Conservation (phyloP, 2,113 vertebrate species). For the Pungitius pungitius region DNA sequence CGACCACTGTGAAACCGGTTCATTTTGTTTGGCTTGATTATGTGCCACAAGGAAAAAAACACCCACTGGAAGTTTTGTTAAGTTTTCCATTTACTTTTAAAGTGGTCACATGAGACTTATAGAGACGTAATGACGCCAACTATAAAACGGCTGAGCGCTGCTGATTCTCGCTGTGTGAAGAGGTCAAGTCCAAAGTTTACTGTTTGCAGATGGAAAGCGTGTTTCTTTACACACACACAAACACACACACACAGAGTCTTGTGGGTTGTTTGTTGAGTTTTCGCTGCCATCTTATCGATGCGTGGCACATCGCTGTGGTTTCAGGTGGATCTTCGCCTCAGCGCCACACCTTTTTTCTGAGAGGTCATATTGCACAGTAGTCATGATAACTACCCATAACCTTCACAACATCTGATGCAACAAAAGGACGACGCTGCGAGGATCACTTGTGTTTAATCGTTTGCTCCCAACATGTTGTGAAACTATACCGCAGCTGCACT, state of each 20-base stretch:
- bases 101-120: too few species aligned
- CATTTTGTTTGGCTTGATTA: too few species aligned
- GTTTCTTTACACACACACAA: background rate
- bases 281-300: background rate
- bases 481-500: too few species aligned
- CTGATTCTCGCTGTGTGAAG: background rate
- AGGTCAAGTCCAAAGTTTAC: conserved; percentile 24
- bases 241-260: conserved; percentile 4
- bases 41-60: too few species aligned
- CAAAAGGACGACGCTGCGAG: background rate
- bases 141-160: background rate
- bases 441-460: too few species aligned
- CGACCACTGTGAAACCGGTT: too few species aligned
- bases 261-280: conserved; percentile 1
- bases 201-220: conserved; percentile 45
- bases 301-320: background rate
- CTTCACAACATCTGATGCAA: background rate
- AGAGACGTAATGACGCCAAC: too few species aligned
- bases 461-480: too few species aligned
- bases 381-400: background rate
- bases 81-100: too few species aligned
- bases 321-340: background rate
- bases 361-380: background rate
- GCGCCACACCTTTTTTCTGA: background rate
- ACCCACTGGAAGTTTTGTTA: too few species aligned